Conservation (phyloP, 1,140 invertebrate species). For the Bombus ignitus region DNA sequence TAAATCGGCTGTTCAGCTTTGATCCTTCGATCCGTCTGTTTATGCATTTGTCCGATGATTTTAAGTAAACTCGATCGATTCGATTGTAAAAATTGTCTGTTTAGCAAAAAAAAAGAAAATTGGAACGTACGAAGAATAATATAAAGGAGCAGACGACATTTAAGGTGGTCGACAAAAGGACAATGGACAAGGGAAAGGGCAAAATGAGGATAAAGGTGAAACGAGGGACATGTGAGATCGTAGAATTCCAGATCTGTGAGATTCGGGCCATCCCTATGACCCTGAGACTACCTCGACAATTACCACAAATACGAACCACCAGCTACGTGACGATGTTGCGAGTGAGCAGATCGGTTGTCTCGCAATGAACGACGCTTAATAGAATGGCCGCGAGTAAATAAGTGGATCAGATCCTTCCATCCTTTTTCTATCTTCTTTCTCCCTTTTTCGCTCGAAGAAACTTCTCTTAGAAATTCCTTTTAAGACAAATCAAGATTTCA, state of each 20-base stretch:
- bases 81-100: background rate
- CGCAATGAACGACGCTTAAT: constrained; percentile 9
- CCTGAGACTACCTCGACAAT: constrained; percentile 44
- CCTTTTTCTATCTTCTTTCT: too few relatives aligned
- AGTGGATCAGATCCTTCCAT: background rate
- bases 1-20: constrained; percentile 2
- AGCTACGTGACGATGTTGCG: constrained; percentile 26
- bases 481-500: background rate
- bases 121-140: too few relatives aligned
- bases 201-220: constrained; percentile 1
- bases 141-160: background rate
- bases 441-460: background rate
- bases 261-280: constrained; percentile 15
- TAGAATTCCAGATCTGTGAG: background rate
- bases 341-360: constrained; percentile 2
- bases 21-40: background rate
- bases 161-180: background rate
- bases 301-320: constrained; percentile 34
- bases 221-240: background rate
- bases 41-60: background rate
- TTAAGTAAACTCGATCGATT: background rate
- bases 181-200: background rate
- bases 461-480: background rate
- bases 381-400: constrained; percentile 5
- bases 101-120: background rate